Conservation (phyloP, 2,888 invertebrate species). For the Trisateles emortualis region DNA sequence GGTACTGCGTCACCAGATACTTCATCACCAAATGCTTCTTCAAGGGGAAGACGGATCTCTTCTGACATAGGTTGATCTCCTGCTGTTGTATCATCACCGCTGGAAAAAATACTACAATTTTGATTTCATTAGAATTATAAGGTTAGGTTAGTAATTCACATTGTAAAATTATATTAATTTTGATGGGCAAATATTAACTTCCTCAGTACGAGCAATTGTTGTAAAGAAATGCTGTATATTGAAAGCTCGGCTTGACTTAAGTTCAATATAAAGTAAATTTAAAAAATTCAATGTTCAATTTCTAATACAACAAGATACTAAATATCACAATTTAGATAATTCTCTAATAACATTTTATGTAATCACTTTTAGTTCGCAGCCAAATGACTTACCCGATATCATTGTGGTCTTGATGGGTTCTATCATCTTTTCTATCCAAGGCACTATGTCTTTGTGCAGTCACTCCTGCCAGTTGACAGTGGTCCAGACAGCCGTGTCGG, state of each 20-base stretch:
- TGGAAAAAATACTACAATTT: not conserved
- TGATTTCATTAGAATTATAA: not conserved
- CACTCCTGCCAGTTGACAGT: constrained; percentile 91
- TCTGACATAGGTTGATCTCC: too few species aligned
- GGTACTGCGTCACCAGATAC: constrained; percentile 75
- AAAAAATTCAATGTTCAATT: too few species aligned
- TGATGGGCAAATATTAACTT: not conserved
- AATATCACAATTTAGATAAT: too few species aligned
- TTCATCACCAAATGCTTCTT: constrained; percentile 79
- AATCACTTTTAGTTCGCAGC: too few species aligned
- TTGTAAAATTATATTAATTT: not conserved
- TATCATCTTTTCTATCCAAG: constrained; percentile 82
- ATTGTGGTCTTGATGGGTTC: constrained; percentile 80
- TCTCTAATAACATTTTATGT: too few species aligned
- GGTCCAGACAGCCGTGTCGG: constrained; percentile 96
- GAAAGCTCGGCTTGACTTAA: too few species aligned
- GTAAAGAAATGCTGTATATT: too few species aligned
- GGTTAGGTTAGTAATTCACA: too few species aligned
- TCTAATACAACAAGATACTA: too few species aligned
- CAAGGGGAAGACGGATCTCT: constrained; percentile 72
- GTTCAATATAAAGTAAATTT: too few species aligned
- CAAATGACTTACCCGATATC: constrained; percentile 79
- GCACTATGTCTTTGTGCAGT: constrained; percentile 74
- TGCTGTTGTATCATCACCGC: constrained; percentile 69
- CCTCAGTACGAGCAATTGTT: too few species aligned